phyloP scores from a whole-genome alignment of 2,797 vertebrate genomes.

The Peromyscus melanophrys region DNA sequence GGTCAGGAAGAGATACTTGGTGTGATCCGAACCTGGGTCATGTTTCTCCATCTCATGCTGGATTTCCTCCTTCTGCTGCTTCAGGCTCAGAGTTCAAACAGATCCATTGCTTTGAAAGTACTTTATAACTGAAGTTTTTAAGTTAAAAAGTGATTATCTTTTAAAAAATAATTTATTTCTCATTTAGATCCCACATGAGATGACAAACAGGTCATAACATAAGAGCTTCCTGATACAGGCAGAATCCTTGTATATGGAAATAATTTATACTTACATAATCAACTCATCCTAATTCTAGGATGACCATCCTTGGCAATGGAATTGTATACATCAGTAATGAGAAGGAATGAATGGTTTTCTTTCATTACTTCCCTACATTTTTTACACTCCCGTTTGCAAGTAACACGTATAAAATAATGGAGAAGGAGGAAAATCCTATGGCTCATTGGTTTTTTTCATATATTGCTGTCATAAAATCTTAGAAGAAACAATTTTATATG shows the following conservation, averaged over 20 bases:
- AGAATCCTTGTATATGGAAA: slow-evolving; percentile 42
- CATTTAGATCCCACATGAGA: slow-evolving; percentile 25
- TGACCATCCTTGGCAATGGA: neutral
- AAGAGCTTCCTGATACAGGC: neutral
- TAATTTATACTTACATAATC: neutral
- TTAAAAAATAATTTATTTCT: slow-evolving; percentile 59
- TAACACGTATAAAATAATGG: neutral
- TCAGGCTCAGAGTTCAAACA: slow-evolving; percentile 57
- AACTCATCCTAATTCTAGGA: neutral
- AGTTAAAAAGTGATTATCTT: slow-evolving; percentile 67
- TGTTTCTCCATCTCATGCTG: slow-evolving; percentile 78
- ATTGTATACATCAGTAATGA: neutral
- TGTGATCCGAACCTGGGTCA: slow-evolving; percentile 72
- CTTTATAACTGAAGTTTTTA: slow-evolving; percentile 67
- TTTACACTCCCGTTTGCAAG: neutral
- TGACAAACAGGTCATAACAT: slow-evolving; percentile 57
- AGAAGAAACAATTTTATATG: slow-evolving; percentile 63
- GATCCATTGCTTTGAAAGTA: slow-evolving; percentile 69
- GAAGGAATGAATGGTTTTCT: slow-evolving; percentile 7
- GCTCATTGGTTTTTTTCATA: neutral
- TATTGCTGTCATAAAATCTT: slow-evolving; percentile 72
- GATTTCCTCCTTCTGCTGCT: slow-evolving; percentile 73
- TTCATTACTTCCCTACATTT: neutral
- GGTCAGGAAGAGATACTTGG: slow-evolving; percentile 94
- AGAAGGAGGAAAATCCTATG: neutral